Evolutionary conservation across 2,113 vertebrate genomes (phyloP), one percentile per base, ranked within the genome.

Genomic region (Hemibagrus wyckioides): DNA sequence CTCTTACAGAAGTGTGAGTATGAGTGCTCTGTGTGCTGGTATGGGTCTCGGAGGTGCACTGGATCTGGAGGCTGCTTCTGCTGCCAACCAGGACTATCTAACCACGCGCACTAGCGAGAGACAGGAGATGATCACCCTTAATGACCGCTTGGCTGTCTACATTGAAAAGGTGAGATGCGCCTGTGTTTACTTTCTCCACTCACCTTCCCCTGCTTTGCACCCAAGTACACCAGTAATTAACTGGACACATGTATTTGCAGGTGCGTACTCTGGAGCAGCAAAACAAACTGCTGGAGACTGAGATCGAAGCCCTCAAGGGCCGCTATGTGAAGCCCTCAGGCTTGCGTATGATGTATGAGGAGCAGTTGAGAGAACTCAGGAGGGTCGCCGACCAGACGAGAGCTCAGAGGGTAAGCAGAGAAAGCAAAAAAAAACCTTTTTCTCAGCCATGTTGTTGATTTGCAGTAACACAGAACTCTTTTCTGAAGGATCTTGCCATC

Each of bases 101-200:
- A 84, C 25, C 61, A 93, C 90, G 15, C 89, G 96, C n/a, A 94
- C 84, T n/a, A 90, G 82, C 2, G 94, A 96, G 88, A 95, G 93
- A 50, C 90, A 93, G 87, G 91, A 94, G 89, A 89, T 95, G 93
- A 85, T 96, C 2, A 86, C 88, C 39, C 94, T 97, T 56, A 94
- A 96, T 23, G 95, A 96, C 87, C 93, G 94, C 0, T 89, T 96
- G 90, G 94, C 95, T 4, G 90, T 77, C 5, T 96, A 95, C 80
- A 93, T 94, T 7, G 94, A 94, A 91, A 95, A 95, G 92, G 93
- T 89, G 91, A 91, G 91, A 83, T 10, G 19, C 19, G 39, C 71
- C 54, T 6, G 28, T 15, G 17, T 71, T 61, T 9, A 15, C 5
- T 8, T 5, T 52, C 6, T 56, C 4, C 13, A 8, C 59, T 76